Base-by-base conservation (phyloP, 2,113 vertebrate species). In the Tachycineta bicolor region DNA sequence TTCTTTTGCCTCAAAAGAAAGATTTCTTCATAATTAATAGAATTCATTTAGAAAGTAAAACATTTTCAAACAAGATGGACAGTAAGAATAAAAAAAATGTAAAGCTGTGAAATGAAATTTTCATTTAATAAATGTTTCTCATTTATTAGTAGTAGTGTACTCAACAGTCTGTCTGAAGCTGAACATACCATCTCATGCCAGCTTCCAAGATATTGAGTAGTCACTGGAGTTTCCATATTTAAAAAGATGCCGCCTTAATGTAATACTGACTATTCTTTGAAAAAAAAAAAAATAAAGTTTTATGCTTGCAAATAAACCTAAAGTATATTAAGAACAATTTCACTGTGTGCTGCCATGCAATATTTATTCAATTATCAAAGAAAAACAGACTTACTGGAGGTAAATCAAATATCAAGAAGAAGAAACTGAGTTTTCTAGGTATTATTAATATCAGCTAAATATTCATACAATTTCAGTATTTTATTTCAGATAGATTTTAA, bases 1-100 rank as follows among this genome's bases (percentile, higher is more conserved):
- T 12, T 88, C 39, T 74, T 91, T 58, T 64, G 23, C 87, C 89
- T 84, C 24, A 76, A 56, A 89, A 74, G 28, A 81, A 26, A 60
- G 31, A 9, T 65, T 93, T 85, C n/a, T 94, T 84, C 37, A 78
- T 82, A 87, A 94, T 94, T 92, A 59, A 90, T 47, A 75, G 11
- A 83, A 82, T 41, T 89, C 0, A 87, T 91, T 82, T 82, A 84
- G 21, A 82, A 94, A 78, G 29, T 6, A 49, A 37, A 89, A 71
- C 25, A 53, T 53, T 76, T 92, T 75, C 70, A 76, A 55, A 92
- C 43, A 73, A 31, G 52, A 94, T 79, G 16, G 58, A 82, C 56
- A 78, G 50, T 76, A 75, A 59, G 33, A 81, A 70, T 44, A 78
- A 15, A 49, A 87, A 62, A 96, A 83, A 12, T 2, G 10, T 33